These are phyloP conservation scores for Eciton burchellii DNA, from an alignment of 1,140 invertebrate species.

Conservation along the genomic window DNA sequence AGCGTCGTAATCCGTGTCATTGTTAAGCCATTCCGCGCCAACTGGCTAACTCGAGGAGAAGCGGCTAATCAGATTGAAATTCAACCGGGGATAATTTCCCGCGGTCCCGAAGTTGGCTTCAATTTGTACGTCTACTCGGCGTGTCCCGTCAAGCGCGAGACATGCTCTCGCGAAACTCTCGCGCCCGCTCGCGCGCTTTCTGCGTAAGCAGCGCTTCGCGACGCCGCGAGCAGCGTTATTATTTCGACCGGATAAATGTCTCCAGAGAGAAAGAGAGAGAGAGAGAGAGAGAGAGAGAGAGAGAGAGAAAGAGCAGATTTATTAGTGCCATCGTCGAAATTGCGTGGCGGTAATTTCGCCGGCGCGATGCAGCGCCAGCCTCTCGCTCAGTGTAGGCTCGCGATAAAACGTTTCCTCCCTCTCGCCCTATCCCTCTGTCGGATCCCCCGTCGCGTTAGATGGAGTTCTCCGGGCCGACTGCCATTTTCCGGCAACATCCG, in stretches of 20 bases:
- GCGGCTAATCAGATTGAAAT: conserved; percentile 58
- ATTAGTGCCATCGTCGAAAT: background rate
- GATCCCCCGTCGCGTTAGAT: background rate
- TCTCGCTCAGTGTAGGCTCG: background rate
- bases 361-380: background rate
- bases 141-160: background rate
- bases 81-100: conserved; percentile 59
- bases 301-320: background rate
- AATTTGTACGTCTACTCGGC: conserved; percentile 50
- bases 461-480: background rate
- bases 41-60: conserved; percentile 36
- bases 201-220: background rate
- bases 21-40: conserved; percentile 56
- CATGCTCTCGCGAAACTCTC: background rate
- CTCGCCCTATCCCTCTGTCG: background rate
- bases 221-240: background rate
- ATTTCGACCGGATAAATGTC: background rate
- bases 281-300: no score
- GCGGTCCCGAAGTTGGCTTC: conserved; percentile 40
- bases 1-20: conserved; percentile 54
- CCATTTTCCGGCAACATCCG: conserved; percentile 44
- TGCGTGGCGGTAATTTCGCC: conserved; percentile 17
- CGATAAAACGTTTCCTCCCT: background rate
- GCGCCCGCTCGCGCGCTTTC: background rate
- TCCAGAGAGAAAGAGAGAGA: background rate